Evolutionary conservation across 1,140 invertebrate genomes (phyloP), one percentile per base, ranked within the genome.

Genomic region (Trichonephila clavipes): DNA sequence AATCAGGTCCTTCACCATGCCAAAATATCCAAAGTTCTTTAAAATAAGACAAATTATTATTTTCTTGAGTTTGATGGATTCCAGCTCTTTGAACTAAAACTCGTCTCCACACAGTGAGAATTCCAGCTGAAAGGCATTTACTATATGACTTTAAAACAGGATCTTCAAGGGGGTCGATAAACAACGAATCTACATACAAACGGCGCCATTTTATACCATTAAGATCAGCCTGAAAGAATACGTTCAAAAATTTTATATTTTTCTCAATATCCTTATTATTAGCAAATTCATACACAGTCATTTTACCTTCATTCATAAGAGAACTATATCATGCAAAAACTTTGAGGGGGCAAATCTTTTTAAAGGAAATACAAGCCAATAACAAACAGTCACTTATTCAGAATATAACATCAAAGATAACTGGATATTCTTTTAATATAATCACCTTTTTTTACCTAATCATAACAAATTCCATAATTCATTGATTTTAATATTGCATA

Each of bases 1-100:
- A 94, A 96, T 99, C 98, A 34, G 98, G 98, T 96, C 99, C 98
- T 96, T 99, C 98, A 95, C 99, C 99, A 96, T 99, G 99, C 99
- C 99, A 99, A 96, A 99, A 99, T 95, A 99, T 98, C 99, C 99
- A 99, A 16, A 99, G 97, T 96, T 99, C 99, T 96, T 99, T 99
- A 77, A 77, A 93, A 69, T 58, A 90, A 4, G 72, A 89, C 44
- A 94, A 64, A n/a, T 44, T 87, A n/a, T 44, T 86, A n/a, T 12
- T 86, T 58, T 94, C 89, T 40, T 81, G 66, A 4, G 14, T 62
- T 21, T 40, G 66, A n/a, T 77, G 69, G 34, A 59, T 28, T 40
- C 51, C 69, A 51, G n/a, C n/a, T 62, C 69, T 90, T 58, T 58
- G 82, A 34, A 34, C 19, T 19, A 62, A 82, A n/a, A 96, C 95